Conservation (phyloP, 2,797 vertebrate species). For the Sebastes glaucus region DNA sequence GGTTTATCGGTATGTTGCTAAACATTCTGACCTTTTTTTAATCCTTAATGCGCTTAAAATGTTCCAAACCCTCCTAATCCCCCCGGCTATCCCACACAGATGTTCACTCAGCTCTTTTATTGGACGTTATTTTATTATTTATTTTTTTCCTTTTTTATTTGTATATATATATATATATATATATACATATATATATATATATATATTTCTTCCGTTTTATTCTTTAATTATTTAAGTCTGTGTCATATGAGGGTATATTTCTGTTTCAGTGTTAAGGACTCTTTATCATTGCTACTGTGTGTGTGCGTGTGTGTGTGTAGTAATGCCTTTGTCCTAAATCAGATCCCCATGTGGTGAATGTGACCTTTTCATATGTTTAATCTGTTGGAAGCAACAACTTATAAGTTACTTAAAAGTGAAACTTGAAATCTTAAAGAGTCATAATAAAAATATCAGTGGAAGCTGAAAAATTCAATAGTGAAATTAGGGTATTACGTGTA, state of each 20-base stretch:
- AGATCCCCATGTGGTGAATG: constrained; percentile 37
- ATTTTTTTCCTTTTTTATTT: constrained; percentile 42
- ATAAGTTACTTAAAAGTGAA: not conserved
- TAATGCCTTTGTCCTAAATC: constrained; percentile 26
- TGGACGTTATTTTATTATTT: constrained; percentile 77
- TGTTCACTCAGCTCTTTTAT: constrained; percentile 84
- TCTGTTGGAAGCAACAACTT: constrained; percentile 12
- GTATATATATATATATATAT: constrained; percentile 57
- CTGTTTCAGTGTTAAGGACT: constrained; percentile 41
- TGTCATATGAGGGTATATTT: constrained; percentile 59
- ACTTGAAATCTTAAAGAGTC: constrained; percentile 13
- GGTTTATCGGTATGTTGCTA: constrained; percentile 88
- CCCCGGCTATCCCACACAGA: constrained; percentile 83
- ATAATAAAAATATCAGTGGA: not conserved
- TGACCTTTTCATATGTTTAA: constrained; percentile 54
- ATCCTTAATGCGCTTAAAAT: constrained; percentile 89
- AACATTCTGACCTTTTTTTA: constrained; percentile 90
- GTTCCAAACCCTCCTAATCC: constrained; percentile 86
- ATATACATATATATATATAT: constrained; percentile 46
- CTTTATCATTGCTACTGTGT: constrained; percentile 30
- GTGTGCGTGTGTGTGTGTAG: not conserved
- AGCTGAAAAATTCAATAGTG: not conserved
- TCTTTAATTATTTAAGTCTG: constrained; percentile 60
- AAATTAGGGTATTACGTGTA: not conserved
- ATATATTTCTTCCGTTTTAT: constrained; percentile 16